These are phyloP conservation scores for Orthonychiurus folsomi DNA, from an alignment of 2,888 invertebrate genomes.

Conservation along the genomic window DNA sequence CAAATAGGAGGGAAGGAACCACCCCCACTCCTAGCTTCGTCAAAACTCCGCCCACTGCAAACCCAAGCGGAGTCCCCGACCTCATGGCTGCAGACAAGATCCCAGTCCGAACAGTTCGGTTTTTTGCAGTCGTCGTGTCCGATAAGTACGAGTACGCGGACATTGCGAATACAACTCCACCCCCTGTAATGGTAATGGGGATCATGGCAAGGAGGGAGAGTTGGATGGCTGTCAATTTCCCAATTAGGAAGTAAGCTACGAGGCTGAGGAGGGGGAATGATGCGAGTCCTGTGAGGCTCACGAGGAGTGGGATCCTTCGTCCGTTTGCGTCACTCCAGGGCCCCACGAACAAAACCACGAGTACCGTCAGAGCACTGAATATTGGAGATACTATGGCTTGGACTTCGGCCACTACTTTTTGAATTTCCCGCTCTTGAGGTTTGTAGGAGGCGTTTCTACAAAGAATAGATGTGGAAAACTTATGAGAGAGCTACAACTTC, in stretches of 20 bases:
- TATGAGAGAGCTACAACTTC: too few relatives aligned
- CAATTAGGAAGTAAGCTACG: neutral
- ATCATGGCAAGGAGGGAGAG: neutral
- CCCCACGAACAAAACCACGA: neutral
- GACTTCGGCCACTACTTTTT: neutral
- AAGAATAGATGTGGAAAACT: too few relatives aligned
- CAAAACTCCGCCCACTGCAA: conserved; percentile 31
- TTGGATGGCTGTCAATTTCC: neutral
- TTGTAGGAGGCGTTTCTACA: too few relatives aligned
- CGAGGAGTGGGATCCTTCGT: neutral
- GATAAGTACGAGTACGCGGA: conserved; percentile 37
- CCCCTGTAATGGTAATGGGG: conserved; percentile 48
- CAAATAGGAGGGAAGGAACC: conserved; percentile 17
- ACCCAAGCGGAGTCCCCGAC: conserved; percentile 29
- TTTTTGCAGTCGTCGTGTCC: conserved; percentile 47
- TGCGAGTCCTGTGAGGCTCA: neutral
- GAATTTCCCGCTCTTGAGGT: conserved; percentile 2
- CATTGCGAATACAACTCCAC: conserved; percentile 45
- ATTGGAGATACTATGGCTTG: neutral
- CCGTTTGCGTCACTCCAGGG: neutral
- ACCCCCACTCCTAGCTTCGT: conserved; percentile 13
- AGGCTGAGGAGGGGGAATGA: neutral
- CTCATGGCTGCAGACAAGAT: conserved; percentile 43
- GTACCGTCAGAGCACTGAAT: neutral
- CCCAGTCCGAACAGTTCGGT: conserved; percentile 55